Evolutionary conservation across 2,888 invertebrate genomes (phyloP).

Genomic region (Tridacna crocea): DNA sequence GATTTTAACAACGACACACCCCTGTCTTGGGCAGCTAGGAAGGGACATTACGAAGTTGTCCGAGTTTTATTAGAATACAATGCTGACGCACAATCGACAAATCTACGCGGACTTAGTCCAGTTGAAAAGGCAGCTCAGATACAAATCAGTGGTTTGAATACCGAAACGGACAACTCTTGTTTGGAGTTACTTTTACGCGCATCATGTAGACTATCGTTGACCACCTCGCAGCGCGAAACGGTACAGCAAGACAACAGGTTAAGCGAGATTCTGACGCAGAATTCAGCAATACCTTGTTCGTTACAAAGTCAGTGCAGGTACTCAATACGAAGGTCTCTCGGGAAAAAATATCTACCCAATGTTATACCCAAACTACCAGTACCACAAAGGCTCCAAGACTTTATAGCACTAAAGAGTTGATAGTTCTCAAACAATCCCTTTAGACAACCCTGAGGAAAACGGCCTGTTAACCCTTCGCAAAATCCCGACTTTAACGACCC

Average conservation of each 20-base stretch:
- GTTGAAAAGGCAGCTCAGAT: constrained; percentile 74
- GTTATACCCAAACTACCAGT: constrained; percentile 77
- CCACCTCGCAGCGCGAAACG: constrained; percentile 67
- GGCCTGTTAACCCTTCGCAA: neutral
- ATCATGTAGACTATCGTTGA: constrained; percentile 76
- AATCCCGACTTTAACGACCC: neutral
- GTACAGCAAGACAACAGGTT: constrained; percentile 76
- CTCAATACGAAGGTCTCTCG: constrained; percentile 74
- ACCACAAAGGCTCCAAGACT: constrained; percentile 75
- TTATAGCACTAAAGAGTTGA: constrained; percentile 70
- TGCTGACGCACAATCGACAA: constrained; percentile 75
- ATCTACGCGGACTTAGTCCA: constrained; percentile 77
- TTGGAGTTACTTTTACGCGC: constrained; percentile 80
- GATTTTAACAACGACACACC: constrained; percentile 82
- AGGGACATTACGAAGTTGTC: constrained; percentile 79
- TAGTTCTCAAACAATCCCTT: neutral
- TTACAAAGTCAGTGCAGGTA: constrained; percentile 77
- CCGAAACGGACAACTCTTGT: constrained; percentile 77
- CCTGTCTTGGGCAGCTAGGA: constrained; percentile 82
- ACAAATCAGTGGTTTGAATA: constrained; percentile 79
- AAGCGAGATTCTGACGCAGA: constrained; percentile 70
- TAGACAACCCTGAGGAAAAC: too few species aligned
- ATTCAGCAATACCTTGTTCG: constrained; percentile 70
- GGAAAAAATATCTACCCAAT: constrained; percentile 77
- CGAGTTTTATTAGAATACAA: constrained; percentile 81